Evolutionary conservation across 2,113 vertebrate species (phyloP).

Genomic region (Saimiri boliviensis): DNA sequence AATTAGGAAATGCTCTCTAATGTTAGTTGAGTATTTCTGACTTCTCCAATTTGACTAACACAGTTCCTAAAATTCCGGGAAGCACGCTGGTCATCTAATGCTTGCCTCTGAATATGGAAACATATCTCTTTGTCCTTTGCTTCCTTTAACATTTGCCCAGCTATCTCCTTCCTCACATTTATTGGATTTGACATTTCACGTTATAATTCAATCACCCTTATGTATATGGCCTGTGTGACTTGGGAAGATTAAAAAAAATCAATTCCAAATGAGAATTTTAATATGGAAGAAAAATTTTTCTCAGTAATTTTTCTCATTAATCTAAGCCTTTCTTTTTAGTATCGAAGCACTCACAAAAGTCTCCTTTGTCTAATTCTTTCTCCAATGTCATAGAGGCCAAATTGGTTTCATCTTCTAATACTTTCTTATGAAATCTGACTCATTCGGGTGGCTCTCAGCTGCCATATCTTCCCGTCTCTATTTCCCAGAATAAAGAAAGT

Average conservation of each 20-base stretch:
- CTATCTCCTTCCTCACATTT: slow-evolving; percentile 9
- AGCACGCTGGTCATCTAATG: neutral
- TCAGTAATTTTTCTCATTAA: slow-evolving; percentile 43
- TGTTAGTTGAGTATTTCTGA: neutral
- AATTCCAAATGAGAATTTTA: slow-evolving; percentile 49
- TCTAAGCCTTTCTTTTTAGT: slow-evolving; percentile 1
- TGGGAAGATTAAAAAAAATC: slow-evolving; percentile 47
- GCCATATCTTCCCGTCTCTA: neutral
- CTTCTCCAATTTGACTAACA: neutral
- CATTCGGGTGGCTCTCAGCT: neutral
- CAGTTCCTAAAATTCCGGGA: neutral
- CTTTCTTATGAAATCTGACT: slow-evolving; percentile 43
- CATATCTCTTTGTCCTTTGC: neutral
- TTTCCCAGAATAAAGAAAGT: slow-evolving; percentile 55
- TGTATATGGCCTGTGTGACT: slow-evolving; percentile 5
- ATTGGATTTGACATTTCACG: slow-evolving; percentile 51
- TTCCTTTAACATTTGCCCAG: neutral
- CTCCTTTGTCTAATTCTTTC: slow-evolving; percentile 40
- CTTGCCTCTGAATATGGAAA: neutral
- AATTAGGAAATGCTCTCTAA: neutral
- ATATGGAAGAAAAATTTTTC: slow-evolving; percentile 34
- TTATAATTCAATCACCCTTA: slow-evolving; percentile 57
- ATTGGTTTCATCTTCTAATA: slow-evolving; percentile 41
- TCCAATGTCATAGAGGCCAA: slow-evolving; percentile 13
- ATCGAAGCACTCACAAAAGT: neutral